Base-by-base conservation (phyloP, 2,797 vertebrate species). In the Sarcoramphus papa region DNA sequence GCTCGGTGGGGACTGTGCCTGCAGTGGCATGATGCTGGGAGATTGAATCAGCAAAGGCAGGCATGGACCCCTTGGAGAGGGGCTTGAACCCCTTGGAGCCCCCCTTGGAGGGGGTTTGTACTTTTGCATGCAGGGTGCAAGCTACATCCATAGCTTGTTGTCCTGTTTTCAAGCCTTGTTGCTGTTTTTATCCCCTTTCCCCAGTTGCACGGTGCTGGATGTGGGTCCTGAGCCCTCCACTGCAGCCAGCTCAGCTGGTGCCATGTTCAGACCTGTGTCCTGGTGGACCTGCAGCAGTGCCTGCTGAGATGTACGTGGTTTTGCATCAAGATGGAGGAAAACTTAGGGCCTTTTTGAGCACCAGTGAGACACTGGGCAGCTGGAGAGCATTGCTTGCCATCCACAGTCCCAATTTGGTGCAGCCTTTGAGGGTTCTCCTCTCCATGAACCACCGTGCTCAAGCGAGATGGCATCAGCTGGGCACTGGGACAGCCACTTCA, bases 1-100 rank as follows among this genome's bases (percentile, higher is more conserved):
- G 27, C 50, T 86, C 1, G 0, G 6, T 0, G 0, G 47, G 57
- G 51, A 62, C 30, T 0, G 0, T 11, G 62, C 56, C 84, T 25
- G 27, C 0, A 0, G 50, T 2, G 3, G 10, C 10, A 9, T 3
- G 17, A 12, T 23, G 22, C 60, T 63, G 27, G 22, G 54, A 57
- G 45, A 37, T 2, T 20, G 28, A 74, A 10, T 17, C 33, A 47
- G 35, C 17, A 69, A 51, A 74, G 56, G 15, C 20, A 27, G 74
- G 12, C 31, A 63, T 75, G 12, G 51, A 35, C 51, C 28, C 7
- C 47, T 45, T 56, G 19, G 21, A 53, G 19, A 12, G 19, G 45
- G 9, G 10, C 35, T 63, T 9, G 25, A 17, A n/a, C 12, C 17
- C 16, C 53, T 48, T 28, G 21, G 18, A 31, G 5, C 9, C 23